phyloP scores from a whole-genome alignment of 2,888 invertebrate genomes.

The Agrochola circellaris region DNA sequence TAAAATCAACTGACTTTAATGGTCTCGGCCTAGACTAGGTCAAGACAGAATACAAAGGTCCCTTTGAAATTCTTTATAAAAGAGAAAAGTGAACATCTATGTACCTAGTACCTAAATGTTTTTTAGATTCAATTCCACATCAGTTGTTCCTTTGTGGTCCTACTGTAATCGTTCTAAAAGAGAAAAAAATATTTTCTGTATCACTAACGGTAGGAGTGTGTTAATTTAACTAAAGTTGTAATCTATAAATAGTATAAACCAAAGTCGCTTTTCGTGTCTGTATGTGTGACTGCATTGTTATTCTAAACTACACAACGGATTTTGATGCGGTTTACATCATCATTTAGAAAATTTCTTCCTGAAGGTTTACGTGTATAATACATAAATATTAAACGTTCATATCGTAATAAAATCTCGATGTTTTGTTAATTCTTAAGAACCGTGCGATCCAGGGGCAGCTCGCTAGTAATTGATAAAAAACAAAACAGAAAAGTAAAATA shows the following conservation, averaged over 20 bases:
- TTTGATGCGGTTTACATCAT: background rate
- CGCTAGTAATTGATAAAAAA: slow-evolving; percentile 3
- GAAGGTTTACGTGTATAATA: background rate
- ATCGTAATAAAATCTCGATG: background rate
- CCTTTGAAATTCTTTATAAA: slow-evolving; percentile 21
- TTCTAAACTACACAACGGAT: background rate
- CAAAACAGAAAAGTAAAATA: background rate
- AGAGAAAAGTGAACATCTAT: slow-evolving; percentile 19
- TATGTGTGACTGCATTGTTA: background rate
- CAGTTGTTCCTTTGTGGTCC: slow-evolving; percentile 18
- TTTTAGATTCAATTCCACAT: slow-evolving; percentile 21
- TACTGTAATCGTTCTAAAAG: slow-evolving; percentile 8
- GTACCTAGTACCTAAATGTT: slow-evolving; percentile 28
- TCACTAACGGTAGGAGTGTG: background rate
- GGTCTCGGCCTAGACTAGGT: slow-evolving; percentile 25
- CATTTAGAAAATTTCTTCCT: background rate
- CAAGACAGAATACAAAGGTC: slow-evolving; percentile 32
- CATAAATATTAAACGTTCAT: background rate
- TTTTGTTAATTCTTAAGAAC: background rate
- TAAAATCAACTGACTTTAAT: slow-evolving; percentile 36
- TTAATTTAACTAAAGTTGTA: background rate
- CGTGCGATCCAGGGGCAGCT: too few relatives aligned
- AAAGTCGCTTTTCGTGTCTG: background rate
- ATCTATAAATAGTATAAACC: background rate
- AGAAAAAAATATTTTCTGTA: slow-evolving; percentile 1